Conservation (phyloP, 2,888 invertebrate species). For the Microplitis deprimator region DNA sequence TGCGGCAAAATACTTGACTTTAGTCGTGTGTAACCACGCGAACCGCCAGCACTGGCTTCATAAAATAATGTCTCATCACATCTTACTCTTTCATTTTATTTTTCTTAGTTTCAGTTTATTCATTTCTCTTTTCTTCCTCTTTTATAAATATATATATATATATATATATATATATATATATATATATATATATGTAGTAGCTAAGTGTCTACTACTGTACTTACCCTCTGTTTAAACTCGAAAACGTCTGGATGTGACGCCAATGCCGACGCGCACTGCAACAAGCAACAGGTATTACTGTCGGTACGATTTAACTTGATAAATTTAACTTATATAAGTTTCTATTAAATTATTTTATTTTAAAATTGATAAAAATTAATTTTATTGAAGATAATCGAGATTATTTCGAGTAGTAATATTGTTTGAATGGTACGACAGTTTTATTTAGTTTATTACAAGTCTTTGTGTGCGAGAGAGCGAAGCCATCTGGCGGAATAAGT, state of each 20-base stretch:
- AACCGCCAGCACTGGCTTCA: constrained; percentile 14
- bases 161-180: background rate
- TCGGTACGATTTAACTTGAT: background rate
- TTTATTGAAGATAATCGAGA: no score
- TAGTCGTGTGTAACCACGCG: constrained; percentile 10
- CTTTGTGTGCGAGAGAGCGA: background rate
- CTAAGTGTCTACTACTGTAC: background rate
- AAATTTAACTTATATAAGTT: background rate
- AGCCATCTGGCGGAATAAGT: background rate
- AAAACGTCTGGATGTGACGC: constrained; percentile 25
- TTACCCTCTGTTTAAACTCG: constrained; percentile 8
- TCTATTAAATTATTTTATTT: background rate
- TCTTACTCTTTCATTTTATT: constrained; percentile 18
- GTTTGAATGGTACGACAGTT: background rate
- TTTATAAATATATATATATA: background rate
- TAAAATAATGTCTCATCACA: background rate
- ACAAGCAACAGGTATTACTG: constrained; percentile 35
- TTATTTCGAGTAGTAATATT: no score
- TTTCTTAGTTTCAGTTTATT: background rate
- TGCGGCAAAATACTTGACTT: background rate
- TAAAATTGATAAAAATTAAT: background rate
- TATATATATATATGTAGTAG: background rate
- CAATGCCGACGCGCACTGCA: constrained; percentile 5
- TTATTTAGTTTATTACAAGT: background rate
- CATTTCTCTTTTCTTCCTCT: constrained; percentile 2